Evolutionary conservation across 2,888 invertebrate species (phyloP), one percentile per base, ranked within the genome.

Genomic region (Pemphredon lugubris): DNA sequence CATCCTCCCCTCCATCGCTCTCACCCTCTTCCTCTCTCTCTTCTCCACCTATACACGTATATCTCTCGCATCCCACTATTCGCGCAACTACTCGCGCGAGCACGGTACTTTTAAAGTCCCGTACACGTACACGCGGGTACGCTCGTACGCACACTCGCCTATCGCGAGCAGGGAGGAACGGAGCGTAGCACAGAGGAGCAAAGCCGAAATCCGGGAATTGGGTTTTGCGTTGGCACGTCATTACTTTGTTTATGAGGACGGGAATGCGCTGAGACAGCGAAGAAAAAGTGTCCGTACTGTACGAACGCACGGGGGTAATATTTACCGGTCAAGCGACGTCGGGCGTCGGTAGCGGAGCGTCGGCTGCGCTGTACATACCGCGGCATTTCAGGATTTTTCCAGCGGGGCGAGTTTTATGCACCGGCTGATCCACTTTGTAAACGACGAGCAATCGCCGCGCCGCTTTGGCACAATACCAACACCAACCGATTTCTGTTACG

Each of bases 171-270:
- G n/a, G n/a, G n/a, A n/a, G n/a, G n/a, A n/a, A n/a, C n/a, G n/a
- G n/a, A n/a, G n/a, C n/a, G n/a, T n/a, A 39, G 37, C 47, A 39
- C 44, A 30, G 40, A 16, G 50, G 34, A 11, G 11, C 23, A 23
- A 6, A 13, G 51, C 39, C 66, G 65, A 78, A 73, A 77, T 76
- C 69, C 64, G 69, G 66, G 79, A 81, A 81, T 81, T 81, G 81
- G 81, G 70, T 81, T 75, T 74, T 64, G 70, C 69, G 68, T 79
- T 68, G 75, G 79, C 77, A 65, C 73, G 83, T 87, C 86, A 84
- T 87, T 87, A 86, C 85, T 82, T 87, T 85, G 84, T 87, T 87
- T 87, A 86, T 84, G 86, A 82, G 86, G 77, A 37, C 73, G 76
- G 75, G 71, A 86, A 85, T 63, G 66, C 73, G 81, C 75, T 65